A percentile compares a stretch with the other conserved stretches of the same genome.
phyloP scores from a whole-genome alignment of 2,888 invertebrate species.

The Ophion slaviceki region DNA sequence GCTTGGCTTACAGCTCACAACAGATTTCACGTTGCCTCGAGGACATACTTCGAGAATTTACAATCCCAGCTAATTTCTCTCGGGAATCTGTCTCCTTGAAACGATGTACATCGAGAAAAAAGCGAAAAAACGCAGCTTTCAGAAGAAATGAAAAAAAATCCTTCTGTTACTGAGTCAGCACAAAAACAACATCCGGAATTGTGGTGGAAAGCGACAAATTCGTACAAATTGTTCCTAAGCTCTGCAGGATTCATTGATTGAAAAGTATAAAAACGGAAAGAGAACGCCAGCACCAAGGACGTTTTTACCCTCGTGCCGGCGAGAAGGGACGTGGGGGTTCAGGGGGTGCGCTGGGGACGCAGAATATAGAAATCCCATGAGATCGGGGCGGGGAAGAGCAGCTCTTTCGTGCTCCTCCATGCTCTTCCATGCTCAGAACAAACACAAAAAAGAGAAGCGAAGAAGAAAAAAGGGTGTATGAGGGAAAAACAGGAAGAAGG shows the following conservation, averaged over 20 bases:
- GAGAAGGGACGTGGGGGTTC: neutral
- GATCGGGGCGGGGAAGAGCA: slow-evolving; percentile 7
- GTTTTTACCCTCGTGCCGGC: slow-evolving; percentile 46
- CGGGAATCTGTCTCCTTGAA: too few species aligned
- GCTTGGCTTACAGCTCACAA: too few species aligned
- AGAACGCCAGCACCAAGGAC: slow-evolving; percentile 36
- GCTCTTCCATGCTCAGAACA: slow-evolving; percentile 4
- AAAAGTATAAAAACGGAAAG: slow-evolving; percentile 45
- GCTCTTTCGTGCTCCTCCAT: neutral
- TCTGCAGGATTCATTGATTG: slow-evolving; percentile 62
- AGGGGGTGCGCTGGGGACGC: neutral
- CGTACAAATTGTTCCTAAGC: slow-evolving; percentile 49
- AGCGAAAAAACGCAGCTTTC: too few species aligned
- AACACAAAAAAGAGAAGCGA: slow-evolving; percentile 6
- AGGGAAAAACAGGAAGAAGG: slow-evolving; percentile 29
- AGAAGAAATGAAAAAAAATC: slow-evolving; percentile 3
- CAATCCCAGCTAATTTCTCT: too few species aligned
- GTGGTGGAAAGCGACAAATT: slow-evolving; percentile 38
- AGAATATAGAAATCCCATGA: slow-evolving; percentile 59
- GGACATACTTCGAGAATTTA: too few species aligned
- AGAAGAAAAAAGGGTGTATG: neutral
- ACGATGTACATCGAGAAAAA: too few species aligned
- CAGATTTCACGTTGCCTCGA: too few species aligned
- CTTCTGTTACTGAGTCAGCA: neutral
- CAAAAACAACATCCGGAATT: slow-evolving; percentile 19